Evolutionary conservation across 2,797 vertebrate species (phyloP).

Genomic region (Holocentrus rufus): DNA sequence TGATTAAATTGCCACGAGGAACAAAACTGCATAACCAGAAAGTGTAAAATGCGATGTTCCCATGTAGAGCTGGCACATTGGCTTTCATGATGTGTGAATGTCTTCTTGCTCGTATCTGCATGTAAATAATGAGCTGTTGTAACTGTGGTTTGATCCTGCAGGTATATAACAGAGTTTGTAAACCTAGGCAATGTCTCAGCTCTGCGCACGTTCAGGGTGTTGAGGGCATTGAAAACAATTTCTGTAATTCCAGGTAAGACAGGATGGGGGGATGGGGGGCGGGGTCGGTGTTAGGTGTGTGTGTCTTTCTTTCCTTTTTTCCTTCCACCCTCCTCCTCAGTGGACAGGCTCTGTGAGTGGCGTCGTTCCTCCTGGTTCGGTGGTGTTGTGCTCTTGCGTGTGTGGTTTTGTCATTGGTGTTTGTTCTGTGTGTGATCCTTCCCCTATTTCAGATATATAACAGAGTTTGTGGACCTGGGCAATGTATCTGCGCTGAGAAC

Average conservation of each 20-base stretch:
- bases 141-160: constrained; percentile 99
- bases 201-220: constrained; percentile 97
- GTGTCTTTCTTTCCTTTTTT: constrained; percentile 83
- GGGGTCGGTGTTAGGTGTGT: constrained; percentile 93
- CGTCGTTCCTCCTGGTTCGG: constrained; percentile 86
- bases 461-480: constrained; percentile 99
- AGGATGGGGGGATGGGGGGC: constrained; percentile 84
- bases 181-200: constrained; percentile 99
- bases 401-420: constrained; percentile 95
- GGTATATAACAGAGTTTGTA: constrained; percentile 99
- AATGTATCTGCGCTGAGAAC: constrained; percentile 99
- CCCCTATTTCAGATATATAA: constrained; percentile 99
- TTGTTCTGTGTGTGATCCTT: constrained; percentile 99
- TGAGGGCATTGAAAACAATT: constrained; percentile 99
- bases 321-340: constrained; percentile 83
- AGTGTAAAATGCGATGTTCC: constrained; percentile 6
- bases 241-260: constrained; percentile 98
- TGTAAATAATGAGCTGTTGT: constrained; percentile 84
- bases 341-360: constrained; percentile 98
- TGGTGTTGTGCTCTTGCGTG: constrained; percentile 89
- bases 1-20: constrained; percentile 18
- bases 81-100: constrained; percentile 45
- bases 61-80: constrained; percentile 17
- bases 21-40: constrained; percentile 1
- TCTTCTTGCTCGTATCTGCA: constrained; percentile 49